Base-by-base conservation (phyloP, 1,140 invertebrate genomes). In the Ylistrum balloti region DNA sequence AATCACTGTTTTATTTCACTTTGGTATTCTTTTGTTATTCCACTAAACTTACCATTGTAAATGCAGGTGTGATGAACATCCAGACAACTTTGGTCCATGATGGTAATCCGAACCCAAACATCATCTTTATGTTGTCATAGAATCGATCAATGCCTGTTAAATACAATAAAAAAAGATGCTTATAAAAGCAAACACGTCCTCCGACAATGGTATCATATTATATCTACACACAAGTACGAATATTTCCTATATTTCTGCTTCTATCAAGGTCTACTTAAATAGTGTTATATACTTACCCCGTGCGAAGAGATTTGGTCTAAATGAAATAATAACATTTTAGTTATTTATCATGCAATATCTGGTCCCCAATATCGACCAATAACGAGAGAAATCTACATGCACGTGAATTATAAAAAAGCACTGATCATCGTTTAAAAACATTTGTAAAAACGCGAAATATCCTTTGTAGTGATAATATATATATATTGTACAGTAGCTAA, bases 81-180 rank as follows among this genome's bases (percentile, higher is more conserved):
- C 97, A 97, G 92, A 97, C 97, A 35, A 97, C 94, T 33, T 96
- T 97, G 97, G 97, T 97, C 92, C 97, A 97, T 74, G 94, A 94
- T 90, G 96, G 97, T 5, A 97, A 96, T 34, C 96, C 94, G 88
- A 96, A 96, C 0, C 97, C 97, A 95, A 97, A 97, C 97, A 97
- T 97, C 93, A 97, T 97, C 90, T 97, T 96, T 22, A 97, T 96
- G 92, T 97, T 97, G 88, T 97, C 97, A 86, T 96, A 96, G 91
- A 97, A 97, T 91, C 97, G 97, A 22, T 97, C 94, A 13, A 97
- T 96, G 33, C 97, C 96, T 96, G 90, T 32, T 93, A 92, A 87
- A 91, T 38, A 88, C 33, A 86, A 89, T 33, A 32, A 48, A 45
- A 85, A 33, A 33, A 74, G 22, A 17, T 74, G 56, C 11, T 34